A percentile compares a stretch with the other conserved stretches of the same genome.
Conservation (phyloP, 2,797 vertebrate species). For the Smutsia gigantea region DNA sequence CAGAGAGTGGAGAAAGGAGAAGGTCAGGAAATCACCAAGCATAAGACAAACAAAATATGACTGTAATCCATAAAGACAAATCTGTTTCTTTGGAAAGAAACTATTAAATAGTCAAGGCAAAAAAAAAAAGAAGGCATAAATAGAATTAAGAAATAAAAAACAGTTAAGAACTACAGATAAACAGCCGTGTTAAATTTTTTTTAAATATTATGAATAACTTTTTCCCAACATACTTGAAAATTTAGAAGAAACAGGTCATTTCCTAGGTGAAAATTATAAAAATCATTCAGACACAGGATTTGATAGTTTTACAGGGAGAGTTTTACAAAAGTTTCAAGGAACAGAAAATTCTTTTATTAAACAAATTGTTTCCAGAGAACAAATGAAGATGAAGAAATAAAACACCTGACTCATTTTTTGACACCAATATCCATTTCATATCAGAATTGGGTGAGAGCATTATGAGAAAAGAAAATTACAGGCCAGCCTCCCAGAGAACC, state of each 20-base stretch:
- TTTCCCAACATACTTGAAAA: not conserved
- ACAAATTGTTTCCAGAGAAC: not conserved
- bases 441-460: not conserved
- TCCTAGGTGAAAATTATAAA: not conserved
- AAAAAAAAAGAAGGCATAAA: not conserved
- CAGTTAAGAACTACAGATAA: not conserved
- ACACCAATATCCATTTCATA: not conserved
- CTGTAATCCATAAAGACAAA: not conserved
- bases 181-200: not conserved
- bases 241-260: not conserved
- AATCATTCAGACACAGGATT: not conserved
- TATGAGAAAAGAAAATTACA: not conserved
- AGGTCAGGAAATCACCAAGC: not conserved
- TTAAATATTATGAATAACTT: not conserved
- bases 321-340: slow-evolving; percentile 50
- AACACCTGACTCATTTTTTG: not conserved
- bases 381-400: slow-evolving; percentile 13
- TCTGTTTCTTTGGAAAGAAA: not conserved
- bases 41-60: not conserved
- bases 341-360: slow-evolving; percentile 29
- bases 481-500: not conserved
- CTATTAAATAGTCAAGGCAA: not conserved
- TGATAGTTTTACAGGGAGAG: not conserved
- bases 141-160: not conserved
- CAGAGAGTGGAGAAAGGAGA: not conserved